Evolutionary conservation across 2,888 invertebrate genomes (phyloP).

Genomic region (Hipparchia sbordonii): DNA sequence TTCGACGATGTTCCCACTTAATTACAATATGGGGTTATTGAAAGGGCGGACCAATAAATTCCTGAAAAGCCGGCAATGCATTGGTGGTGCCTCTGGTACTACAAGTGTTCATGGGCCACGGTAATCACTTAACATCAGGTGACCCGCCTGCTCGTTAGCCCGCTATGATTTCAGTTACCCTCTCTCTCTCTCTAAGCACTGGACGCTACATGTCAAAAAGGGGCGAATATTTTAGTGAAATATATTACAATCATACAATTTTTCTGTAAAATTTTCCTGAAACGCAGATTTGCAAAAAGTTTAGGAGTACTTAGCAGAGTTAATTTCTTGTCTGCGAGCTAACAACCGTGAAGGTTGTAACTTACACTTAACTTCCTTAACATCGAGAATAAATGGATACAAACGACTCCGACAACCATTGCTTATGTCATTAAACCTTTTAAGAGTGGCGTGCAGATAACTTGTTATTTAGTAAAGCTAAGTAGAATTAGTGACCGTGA

Average conservation of each 20-base stretch:
- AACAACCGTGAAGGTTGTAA: conserved; percentile 31
- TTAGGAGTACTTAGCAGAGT: conserved; percentile 6
- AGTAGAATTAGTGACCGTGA: neutral
- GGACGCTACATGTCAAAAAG: neutral
- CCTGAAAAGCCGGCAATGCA: too few species aligned
- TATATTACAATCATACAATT: neutral
- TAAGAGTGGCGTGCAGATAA: conserved; percentile 25
- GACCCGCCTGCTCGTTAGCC: too few species aligned
- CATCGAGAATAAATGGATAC: conserved; percentile 21
- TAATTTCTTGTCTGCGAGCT: conserved; percentile 23
- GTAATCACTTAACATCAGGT: too few species aligned
- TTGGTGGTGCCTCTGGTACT: too few species aligned
- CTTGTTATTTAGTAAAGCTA: conserved; percentile 24
- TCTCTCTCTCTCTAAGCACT: too few species aligned
- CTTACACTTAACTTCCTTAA: conserved; percentile 26
- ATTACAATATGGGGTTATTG: too few species aligned
- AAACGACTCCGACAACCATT: conserved; percentile 20
- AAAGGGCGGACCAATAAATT: too few species aligned
- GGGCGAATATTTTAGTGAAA: neutral
- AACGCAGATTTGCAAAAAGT: conserved; percentile 22
- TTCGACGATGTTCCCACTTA: too few species aligned
- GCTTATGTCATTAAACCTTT: conserved; percentile 23
- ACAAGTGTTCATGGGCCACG: too few species aligned
- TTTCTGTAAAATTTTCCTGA: conserved; percentile 15
- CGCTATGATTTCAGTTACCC: too few species aligned